Evolutionary conservation across 2,797 vertebrate species (phyloP).

Genomic region (Acipenser ruthenus): DNA sequence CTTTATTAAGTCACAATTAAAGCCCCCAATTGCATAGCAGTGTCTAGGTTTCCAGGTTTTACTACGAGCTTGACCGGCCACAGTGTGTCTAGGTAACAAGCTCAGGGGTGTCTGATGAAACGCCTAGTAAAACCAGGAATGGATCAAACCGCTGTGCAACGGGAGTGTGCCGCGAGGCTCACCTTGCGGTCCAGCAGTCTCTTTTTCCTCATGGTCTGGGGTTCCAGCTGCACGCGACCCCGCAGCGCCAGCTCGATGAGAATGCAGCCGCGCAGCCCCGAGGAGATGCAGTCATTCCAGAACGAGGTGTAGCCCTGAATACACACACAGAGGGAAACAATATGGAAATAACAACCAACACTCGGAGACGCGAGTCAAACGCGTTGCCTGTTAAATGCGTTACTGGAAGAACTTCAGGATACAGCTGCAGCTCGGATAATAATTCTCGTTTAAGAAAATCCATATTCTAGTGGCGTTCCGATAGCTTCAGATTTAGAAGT

Average conservation of each 20-base stretch:
- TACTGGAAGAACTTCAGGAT: too few relatives aligned
- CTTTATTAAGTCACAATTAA: too few relatives aligned
- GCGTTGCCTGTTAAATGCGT: too few relatives aligned
- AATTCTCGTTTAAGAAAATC: too few relatives aligned
- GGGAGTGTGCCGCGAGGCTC: background rate
- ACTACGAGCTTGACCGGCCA: background rate
- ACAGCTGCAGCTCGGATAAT: too few relatives aligned
- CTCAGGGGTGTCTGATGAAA: background rate
- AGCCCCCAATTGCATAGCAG: too few relatives aligned
- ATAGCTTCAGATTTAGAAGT: too few relatives aligned
- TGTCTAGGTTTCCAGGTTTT: background rate
- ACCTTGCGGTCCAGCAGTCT: slow-evolving; percentile 68
- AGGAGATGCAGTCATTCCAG: slow-evolving; percentile 80
- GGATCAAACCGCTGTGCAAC: background rate
- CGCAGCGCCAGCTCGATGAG: slow-evolving; percentile 66
- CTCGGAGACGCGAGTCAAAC: too few relatives aligned
- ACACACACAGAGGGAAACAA: background rate
- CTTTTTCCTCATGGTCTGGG: slow-evolving; percentile 53
- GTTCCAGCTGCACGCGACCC: slow-evolving; percentile 60
- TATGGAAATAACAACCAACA: too few relatives aligned
- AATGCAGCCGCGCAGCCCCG: slow-evolving; percentile 63
- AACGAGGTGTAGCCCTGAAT: slow-evolving; percentile 73
- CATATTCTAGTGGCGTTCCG: too few relatives aligned
- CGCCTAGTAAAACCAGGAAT: too few relatives aligned
- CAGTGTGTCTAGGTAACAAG: too few relatives aligned